These are phyloP conservation scores for Gambusia affinis DNA, from an alignment of 2,113 vertebrate genomes.

Conservation along the genomic window DNA sequence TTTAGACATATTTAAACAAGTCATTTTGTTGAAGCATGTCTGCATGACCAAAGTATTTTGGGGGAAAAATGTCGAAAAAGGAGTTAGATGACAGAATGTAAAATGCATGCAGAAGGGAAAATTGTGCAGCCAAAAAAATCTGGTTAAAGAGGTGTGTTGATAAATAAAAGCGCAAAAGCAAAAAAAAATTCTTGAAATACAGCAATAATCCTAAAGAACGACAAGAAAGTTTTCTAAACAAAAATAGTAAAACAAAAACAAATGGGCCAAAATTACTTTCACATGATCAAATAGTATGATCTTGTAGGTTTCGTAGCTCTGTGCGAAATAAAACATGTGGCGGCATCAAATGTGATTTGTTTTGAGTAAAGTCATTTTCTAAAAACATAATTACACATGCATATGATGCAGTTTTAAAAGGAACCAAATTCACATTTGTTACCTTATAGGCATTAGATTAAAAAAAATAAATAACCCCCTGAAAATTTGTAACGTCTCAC, in stretches of 20 bases:
- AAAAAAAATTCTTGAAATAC: constrained; percentile 45
- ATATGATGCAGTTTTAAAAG: no score
- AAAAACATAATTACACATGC: not conserved
- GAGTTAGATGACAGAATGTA: constrained; percentile 48
- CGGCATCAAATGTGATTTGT: not conserved
- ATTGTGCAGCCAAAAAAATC: constrained; percentile 29
- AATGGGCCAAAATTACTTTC: not conserved
- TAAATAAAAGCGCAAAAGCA: constrained; percentile 48
- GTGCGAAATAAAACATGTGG: no score
- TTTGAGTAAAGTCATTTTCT: not conserved
- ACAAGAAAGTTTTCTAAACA: not conserved
- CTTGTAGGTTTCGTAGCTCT: no score
- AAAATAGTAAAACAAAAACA: not conserved
- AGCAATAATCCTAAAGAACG: constrained; percentile 45
- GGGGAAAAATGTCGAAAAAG: constrained; percentile 63
- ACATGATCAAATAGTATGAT: not conserved
- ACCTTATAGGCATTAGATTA: constrained; percentile 9
- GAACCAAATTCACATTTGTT: not conserved
- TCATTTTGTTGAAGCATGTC: constrained; percentile 42
- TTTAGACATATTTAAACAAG: constrained; percentile 37
- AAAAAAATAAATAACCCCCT: not conserved
- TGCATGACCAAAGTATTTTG: constrained; percentile 48
- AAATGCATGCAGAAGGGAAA: constrained; percentile 64
- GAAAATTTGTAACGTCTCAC: not conserved
- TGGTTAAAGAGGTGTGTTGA: constrained; percentile 44